Percentiles rank a stretch among this genome's conserved stretches.
These are phyloP conservation scores for Chelidonichthys spinosus DNA, from an alignment of 2,797 vertebrate genomes.

Conservation along the genomic window DNA sequence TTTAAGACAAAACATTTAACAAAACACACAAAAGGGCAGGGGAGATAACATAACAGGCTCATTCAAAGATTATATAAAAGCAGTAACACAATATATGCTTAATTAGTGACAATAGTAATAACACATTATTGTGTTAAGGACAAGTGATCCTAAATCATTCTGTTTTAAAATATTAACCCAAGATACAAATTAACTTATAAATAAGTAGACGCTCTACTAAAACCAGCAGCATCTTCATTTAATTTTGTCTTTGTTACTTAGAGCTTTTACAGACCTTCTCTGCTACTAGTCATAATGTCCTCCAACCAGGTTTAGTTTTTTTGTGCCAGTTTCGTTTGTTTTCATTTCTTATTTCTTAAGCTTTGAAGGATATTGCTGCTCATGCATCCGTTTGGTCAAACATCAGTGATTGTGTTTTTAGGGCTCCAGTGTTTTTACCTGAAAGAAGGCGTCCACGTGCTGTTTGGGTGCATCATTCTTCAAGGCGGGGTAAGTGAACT, in stretches of 20 bases:
- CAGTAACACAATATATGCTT: too few relatives aligned
- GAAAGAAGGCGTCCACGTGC: slow-evolving; percentile 96
- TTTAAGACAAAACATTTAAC: too few relatives aligned
- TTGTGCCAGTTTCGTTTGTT: not conserved
- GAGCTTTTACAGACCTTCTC: not conserved
- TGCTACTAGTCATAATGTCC: not conserved
- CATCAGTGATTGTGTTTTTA: not conserved
- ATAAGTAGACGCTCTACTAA: not conserved
- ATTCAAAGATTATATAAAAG: too few relatives aligned
- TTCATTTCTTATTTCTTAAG: not conserved
- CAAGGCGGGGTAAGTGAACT: slow-evolving; percentile 94
- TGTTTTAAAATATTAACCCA: not conserved
- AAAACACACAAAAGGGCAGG: too few relatives aligned
- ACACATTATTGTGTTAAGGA: too few relatives aligned
- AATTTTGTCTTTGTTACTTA: not conserved
- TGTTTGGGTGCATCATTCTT: slow-evolving; percentile 93
- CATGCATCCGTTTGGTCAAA: not conserved
- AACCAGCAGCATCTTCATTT: not conserved
- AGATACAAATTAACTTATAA: not conserved
- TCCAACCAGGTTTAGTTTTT: not conserved
- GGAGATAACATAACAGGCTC: too few relatives aligned
- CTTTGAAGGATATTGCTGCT: not conserved
- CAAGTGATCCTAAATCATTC: too few relatives aligned
- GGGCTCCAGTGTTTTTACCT: slow-evolving; percentile 79
- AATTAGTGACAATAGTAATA: too few relatives aligned